phyloP scores from a whole-genome alignment of 2,797 vertebrate species.

The Sphenopsis melanotis region DNA sequence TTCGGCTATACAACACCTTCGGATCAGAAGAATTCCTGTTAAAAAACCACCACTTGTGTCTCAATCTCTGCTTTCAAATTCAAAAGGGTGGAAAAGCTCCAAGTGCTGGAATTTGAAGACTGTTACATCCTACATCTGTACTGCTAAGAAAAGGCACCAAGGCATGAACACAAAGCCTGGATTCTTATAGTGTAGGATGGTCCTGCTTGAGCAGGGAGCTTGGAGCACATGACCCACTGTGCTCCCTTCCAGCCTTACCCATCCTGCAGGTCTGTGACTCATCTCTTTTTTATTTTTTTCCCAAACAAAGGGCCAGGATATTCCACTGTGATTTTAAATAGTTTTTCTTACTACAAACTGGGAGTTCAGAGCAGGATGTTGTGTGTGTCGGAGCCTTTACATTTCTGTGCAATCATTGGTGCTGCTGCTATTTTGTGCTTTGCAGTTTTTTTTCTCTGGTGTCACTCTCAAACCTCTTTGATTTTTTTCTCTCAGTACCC shows the following conservation, averaged over 20 bases:
- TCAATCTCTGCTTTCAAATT: not conserved
- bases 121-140: not conserved
- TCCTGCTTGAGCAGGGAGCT: not conserved
- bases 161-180: not conserved
- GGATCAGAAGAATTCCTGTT: not conserved
- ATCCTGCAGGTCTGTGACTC: not conserved
- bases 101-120: not conserved
- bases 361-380: not conserved
- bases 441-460: not conserved
- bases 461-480: not conserved
- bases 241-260: not conserved
- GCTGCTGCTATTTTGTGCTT: not conserved
- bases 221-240: not conserved
- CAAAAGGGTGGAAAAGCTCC: not conserved
- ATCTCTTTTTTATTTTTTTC: not conserved
- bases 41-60: not conserved
- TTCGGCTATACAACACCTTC: not conserved
- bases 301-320: not conserved
- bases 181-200: fast-evolving
- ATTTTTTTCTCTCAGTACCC: not conserved
- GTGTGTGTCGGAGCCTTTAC: not conserved
- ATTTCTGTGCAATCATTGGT: not conserved
- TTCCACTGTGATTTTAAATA: not conserved
- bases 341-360: not conserved
- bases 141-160: not conserved